Base-by-base conservation (phyloP, 2,888 invertebrate species). In the Dolichopus griseipennis region DNA sequence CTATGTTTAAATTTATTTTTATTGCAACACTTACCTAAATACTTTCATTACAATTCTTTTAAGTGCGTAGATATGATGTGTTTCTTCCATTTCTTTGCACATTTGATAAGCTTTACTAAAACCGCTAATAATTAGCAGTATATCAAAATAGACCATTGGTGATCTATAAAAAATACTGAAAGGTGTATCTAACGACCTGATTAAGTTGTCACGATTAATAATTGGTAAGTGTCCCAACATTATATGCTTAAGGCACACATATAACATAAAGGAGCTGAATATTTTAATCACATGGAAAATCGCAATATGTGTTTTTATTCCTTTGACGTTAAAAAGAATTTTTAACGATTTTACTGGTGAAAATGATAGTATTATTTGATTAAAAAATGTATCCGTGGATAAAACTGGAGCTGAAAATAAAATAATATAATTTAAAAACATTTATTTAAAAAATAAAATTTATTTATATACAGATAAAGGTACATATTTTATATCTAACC, bases 271-370 rank as follows among this genome's bases (percentile, higher is more conserved):
- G 4, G 88, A 89, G 68, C 86, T 85, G 61, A 87, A 74, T n/a
- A 87, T 85, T 71, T 90, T 84, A 43, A 92, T 83, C 4, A 91
- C 88, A 73, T 92, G 88, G 70, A 91, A 85, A 75, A 90, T 87
- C 43, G 85, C 83, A 72, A 91, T 87, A 63, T 77, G 73, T 73
- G 88, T 86, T 64, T 82, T 81, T 1, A 79, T 76, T 0, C 79
- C 76, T 0, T 83, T 83, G 0, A 85, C 84, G 22, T 83, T 84
- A 18, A 86, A 75, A 70, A 91, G 81, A 75, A 85, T 84, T 66
- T 78, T 78, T 10, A 86, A 74, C 22, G 89, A 88, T 69, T 84
- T 85, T 76, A 87, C 86, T 10, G 90, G 80, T 0, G 91, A 90
- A 80, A 91, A 91, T 0, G 87, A 83, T 75, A 84, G 83, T 43